A percentile compares a stretch with the other conserved stretches of the same genome.
phyloP scores from a whole-genome alignment of 2,113 vertebrate genomes.

The Hippocampus abdominalis region DNA sequence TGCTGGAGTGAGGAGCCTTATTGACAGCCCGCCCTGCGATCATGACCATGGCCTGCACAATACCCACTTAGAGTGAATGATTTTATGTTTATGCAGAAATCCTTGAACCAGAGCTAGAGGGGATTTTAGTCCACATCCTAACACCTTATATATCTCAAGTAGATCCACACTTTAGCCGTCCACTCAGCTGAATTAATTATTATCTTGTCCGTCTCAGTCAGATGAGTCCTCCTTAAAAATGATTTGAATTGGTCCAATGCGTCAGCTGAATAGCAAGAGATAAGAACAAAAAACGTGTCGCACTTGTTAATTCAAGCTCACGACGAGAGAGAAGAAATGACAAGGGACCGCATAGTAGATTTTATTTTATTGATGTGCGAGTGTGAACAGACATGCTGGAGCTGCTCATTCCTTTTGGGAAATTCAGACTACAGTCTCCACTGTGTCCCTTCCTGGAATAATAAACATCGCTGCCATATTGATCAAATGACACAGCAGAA shows the following conservation, averaged over 20 bases:
- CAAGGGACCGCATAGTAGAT: neutral
- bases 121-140: slow-evolving; percentile 1
- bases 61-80: neutral
- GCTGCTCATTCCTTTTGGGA: slow-evolving; percentile 5
- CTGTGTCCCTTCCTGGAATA: slow-evolving; percentile 48
- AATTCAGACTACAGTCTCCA: slow-evolving; percentile 37
- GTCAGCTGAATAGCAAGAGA: neutral
- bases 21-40: neutral
- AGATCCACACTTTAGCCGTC: slow-evolving; percentile 1
- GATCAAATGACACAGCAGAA: slow-evolving; percentile 58
- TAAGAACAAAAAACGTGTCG: neutral
- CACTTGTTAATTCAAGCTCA: neutral
- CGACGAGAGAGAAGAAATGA: slow-evolving; percentile 3
- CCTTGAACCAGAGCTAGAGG: neutral
- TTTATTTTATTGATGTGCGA: slow-evolving; percentile 26
- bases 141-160: neutral
- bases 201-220: neutral
- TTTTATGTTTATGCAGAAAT: slow-evolving; percentile 2
- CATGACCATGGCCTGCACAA: neutral
- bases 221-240: neutral
- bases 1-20: neutral
- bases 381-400: slow-evolving; percentile 24
- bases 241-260: neutral
- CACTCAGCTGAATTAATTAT: neutral
- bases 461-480: slow-evolving; percentile 57